Percentiles rank a stretch among this genome's conserved stretches.
Conservation (phyloP, 2,888 invertebrate genomes). For the Steinernema scapterisci region DNA sequence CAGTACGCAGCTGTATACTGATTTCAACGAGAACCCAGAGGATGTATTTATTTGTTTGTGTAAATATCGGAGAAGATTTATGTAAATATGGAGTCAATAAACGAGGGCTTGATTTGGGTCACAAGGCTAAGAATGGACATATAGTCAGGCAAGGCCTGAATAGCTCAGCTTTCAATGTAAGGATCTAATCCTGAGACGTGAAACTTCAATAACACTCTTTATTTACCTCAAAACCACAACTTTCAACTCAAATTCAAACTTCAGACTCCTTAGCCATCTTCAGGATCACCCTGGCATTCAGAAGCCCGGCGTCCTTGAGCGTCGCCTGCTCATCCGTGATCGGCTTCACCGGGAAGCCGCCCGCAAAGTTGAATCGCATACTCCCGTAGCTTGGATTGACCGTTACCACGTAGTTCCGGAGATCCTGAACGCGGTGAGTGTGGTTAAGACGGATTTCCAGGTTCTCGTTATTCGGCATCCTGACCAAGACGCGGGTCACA, state of each 20-base stretch:
- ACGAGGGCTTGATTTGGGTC: too few species aligned
- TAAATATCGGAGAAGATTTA: not conserved
- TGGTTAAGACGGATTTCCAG: slow-evolving; percentile 83
- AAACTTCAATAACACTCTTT: too few species aligned
- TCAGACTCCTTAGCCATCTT: slow-evolving; percentile 38
- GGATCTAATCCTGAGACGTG: too few species aligned
- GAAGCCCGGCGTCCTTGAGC: slow-evolving; percentile 81
- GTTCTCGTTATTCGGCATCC: slow-evolving; percentile 85
- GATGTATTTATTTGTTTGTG: not conserved
- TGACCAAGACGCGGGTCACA: slow-evolving; percentile 71
- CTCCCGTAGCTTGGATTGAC: slow-evolving; percentile 70
- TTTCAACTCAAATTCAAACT: too few species aligned
- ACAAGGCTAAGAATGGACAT: too few species aligned
- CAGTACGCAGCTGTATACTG: slow-evolving; percentile 17
- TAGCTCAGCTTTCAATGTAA: too few species aligned
- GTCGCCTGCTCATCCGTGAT: slow-evolving; percentile 79
- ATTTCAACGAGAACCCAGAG: not conserved
- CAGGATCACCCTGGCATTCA: slow-evolving; percentile 86
- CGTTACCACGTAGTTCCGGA: slow-evolving; percentile 41
- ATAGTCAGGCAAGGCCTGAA: too few species aligned
- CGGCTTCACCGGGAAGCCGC: slow-evolving; percentile 87
- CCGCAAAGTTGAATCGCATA: slow-evolving; percentile 78
- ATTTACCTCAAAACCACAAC: too few species aligned
- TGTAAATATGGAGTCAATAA: not conserved
- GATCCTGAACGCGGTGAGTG: slow-evolving; percentile 80